A percentile compares a stretch with the other conserved stretches of the same genome.
Conservation (phyloP, 2,888 invertebrate species). For the Anorthoa munda region DNA sequence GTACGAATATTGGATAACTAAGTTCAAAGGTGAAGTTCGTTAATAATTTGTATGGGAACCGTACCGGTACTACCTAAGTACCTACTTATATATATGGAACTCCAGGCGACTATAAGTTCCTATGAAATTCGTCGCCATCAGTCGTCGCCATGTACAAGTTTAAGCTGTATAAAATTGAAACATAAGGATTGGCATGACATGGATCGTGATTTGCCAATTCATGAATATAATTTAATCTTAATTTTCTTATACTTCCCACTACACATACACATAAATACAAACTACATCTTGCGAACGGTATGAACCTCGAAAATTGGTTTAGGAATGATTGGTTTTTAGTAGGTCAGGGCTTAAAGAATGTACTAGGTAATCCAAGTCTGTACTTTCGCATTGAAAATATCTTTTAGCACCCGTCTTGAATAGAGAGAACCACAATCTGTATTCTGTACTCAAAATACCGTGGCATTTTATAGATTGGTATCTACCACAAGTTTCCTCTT, state of each 20-base stretch:
- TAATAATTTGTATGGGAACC: neutral
- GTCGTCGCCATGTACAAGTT: no score
- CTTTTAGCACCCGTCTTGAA: neutral
- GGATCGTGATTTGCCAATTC: neutral
- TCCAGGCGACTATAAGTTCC: neutral
- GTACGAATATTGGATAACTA: conserved; percentile 33
- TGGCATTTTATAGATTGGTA: neutral
- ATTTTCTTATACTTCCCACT: neutral
- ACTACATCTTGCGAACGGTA: no score
- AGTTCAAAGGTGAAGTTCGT: conserved; percentile 29
- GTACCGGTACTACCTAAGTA: neutral
- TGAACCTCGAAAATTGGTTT: no score
- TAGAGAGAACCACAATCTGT: neutral
- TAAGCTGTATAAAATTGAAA: no score
- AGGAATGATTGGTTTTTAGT: no score
- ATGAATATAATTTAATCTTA: neutral
- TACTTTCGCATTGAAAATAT: no score
- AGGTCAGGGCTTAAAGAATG: no score
- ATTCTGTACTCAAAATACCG: neutral
- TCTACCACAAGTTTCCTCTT: neutral
- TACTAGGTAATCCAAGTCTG: no score
- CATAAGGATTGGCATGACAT: no score
- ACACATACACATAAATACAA: no score
- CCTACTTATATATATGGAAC: neutral
- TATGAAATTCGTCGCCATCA: neutral